Evolutionary conservation across 2,888 invertebrate species (phyloP).

Genomic region (Zele albiditarsus): DNA sequence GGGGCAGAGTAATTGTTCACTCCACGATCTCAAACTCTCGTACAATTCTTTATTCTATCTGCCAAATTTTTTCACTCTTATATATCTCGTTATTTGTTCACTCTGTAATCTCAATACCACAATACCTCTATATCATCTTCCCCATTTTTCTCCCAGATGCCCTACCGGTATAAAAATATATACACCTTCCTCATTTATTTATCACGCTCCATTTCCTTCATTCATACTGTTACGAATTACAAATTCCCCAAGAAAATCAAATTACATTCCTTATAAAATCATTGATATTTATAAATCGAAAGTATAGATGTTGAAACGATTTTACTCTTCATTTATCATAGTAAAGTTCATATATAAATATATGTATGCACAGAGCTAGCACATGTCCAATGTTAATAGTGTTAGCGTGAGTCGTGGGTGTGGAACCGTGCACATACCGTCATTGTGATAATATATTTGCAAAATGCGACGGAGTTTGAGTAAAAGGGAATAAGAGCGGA

Average conservation of each 20-base stretch:
- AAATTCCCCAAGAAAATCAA: too few relatives aligned
- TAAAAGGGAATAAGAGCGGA: conserved; percentile 59
- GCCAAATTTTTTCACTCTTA: conserved; percentile 39
- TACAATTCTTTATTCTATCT: conserved; percentile 40
- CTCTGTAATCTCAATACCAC: neutral
- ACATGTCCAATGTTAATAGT: conserved; percentile 15
- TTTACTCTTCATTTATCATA: neutral
- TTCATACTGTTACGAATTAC: too few relatives aligned
- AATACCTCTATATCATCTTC: neutral
- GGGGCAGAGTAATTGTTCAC: conserved; percentile 49
- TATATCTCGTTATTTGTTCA: too few relatives aligned
- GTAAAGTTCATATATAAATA: conserved; percentile 2
- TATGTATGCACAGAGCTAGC: neutral
- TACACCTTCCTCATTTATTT: neutral
- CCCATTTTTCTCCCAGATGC: too few relatives aligned
- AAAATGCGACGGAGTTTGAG: conserved; percentile 3
- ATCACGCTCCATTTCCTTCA: neutral
- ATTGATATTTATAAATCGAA: too few relatives aligned
- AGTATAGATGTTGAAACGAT: too few relatives aligned
- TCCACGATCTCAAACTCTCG: conserved; percentile 34
- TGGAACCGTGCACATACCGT: neutral
- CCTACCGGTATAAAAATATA: too few relatives aligned
- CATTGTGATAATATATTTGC: neutral
- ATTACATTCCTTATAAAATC: too few relatives aligned
- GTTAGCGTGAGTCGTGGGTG: conserved; percentile 5